Evolutionary conservation across 2,888 invertebrate species (phyloP).

Genomic region (Coleophora flavipennella): DNA sequence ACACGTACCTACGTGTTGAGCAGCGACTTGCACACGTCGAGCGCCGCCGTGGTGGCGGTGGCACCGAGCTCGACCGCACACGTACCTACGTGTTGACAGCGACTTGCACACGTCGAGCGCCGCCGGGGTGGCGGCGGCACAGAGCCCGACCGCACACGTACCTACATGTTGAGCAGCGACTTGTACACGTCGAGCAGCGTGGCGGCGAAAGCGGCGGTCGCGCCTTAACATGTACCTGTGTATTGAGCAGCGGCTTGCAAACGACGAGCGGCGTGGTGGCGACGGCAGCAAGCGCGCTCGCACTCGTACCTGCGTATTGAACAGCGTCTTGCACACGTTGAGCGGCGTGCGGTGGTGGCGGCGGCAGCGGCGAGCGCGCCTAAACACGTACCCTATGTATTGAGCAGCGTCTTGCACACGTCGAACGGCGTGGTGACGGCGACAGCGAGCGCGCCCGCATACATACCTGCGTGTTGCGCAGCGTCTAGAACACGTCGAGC

Average conservation of each 20-base stretch:
- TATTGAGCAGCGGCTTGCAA: neutral
- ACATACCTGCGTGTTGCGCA: conserved; percentile 94
- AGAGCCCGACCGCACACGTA: conserved; percentile 90
- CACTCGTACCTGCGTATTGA: conserved; percentile 78
- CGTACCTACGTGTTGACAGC: conserved; percentile 87
- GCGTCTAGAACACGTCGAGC: conserved; percentile 94
- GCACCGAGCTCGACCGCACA: conserved; percentile 73
- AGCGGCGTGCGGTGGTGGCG: conserved; percentile 56
- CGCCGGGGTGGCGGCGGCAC: conserved; percentile 94
- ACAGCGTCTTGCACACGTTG: conserved; percentile 23
- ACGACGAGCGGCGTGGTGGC: conserved; percentile 22
- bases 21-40: conserved; percentile 23
- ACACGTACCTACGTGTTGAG: conserved; percentile 76
- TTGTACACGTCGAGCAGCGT: conserved; percentile 97
- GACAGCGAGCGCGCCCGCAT: conserved; percentile 95
- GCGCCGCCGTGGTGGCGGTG: conserved; percentile 55
- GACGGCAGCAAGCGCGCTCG: conserved; percentile 90
- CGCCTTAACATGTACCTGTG: conserved; percentile 90
- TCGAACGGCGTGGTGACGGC: conserved; percentile 95
- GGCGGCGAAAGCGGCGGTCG: conserved; percentile 93
- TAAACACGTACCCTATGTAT: conserved; percentile 78
- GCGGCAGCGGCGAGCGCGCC: conserved; percentile 79
- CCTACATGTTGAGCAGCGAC: conserved; percentile 96
- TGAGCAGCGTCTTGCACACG: conserved; percentile 96
- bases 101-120: conserved; percentile 98